Percentiles rank a stretch among this genome's conserved stretches.
These are phyloP conservation scores for Scortum barcoo DNA, from an alignment of 2,113 vertebrate genomes.

Conservation along the genomic window DNA sequence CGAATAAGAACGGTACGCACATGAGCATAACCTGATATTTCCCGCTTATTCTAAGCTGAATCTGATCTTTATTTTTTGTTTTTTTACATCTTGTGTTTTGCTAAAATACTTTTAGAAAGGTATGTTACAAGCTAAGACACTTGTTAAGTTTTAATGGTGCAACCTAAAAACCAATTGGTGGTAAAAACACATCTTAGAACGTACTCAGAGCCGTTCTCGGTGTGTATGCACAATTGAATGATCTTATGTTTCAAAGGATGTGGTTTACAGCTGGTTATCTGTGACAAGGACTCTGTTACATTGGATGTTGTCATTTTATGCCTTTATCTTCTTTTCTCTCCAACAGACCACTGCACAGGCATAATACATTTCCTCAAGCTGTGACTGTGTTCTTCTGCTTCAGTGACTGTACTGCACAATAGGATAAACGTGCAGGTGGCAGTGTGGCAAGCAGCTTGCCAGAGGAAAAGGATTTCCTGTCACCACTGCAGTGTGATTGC, in stretches of 20 bases:
- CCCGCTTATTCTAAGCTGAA: neutral
- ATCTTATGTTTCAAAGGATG: neutral
- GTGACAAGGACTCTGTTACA: neutral
- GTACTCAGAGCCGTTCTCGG: too few species aligned
- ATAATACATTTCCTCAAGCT: neutral
- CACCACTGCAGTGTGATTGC: slow-evolving; percentile 18
- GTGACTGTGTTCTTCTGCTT: neutral
- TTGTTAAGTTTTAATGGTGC: neutral
- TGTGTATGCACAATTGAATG: neutral
- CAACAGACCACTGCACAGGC: neutral
- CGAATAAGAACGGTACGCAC: neutral
- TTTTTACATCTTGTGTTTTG: neutral
- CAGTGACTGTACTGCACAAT: neutral
- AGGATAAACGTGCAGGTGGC: neutral
- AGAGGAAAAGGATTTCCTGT: slow-evolving; percentile 61
- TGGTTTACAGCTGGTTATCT: neutral
- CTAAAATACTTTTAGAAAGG: too few species aligned
- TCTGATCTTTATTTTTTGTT: neutral
- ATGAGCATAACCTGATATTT: neutral
- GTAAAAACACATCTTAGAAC: neutral
- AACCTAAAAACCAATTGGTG: neutral
- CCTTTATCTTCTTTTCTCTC: neutral
- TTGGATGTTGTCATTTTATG: neutral
- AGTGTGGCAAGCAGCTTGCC: slow-evolving; percentile 5
- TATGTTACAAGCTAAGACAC: too few species aligned